Conservation (phyloP, 2,113 vertebrate species). For the Choloepus hoffmanni region DNA sequence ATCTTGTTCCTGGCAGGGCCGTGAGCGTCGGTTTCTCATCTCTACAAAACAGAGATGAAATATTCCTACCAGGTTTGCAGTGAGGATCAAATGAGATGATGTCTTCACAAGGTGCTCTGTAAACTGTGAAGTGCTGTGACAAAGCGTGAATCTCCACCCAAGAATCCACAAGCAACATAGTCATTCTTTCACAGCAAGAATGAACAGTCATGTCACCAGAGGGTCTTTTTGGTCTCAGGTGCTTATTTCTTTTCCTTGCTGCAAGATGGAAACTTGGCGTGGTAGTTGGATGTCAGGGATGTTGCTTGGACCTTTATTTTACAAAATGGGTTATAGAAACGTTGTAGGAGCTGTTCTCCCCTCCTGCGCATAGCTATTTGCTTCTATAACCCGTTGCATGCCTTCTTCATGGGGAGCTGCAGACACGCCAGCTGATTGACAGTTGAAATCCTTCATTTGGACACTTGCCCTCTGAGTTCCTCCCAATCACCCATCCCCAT, state of each 20-base stretch:
- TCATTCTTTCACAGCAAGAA: not conserved
- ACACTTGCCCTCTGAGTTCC: not conserved
- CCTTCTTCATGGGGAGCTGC: not conserved
- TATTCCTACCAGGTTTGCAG: rapidly evolving
- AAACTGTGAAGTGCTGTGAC: not conserved
- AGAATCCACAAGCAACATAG: rapidly evolving
- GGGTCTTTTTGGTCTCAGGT: not conserved
- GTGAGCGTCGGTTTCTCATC: not conserved
- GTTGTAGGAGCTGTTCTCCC: not conserved
- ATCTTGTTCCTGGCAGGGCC: too few relatives aligned
- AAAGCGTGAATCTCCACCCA: not conserved
- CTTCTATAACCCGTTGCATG: not conserved
- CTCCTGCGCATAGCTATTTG: not conserved
- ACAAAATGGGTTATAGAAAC: too few relatives aligned
- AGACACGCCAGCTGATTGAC: not conserved
- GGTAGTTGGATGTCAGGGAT: not conserved
- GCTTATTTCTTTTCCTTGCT: not conserved
- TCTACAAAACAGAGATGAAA: not conserved
- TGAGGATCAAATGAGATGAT: not conserved
- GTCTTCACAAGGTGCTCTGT: not conserved
- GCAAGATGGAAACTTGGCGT: not conserved
- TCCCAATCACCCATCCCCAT: not conserved
- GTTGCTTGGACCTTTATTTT: not conserved
- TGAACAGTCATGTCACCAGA: rapidly evolving
- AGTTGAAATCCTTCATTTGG: not conserved